Percentiles rank a stretch among this genome's conserved stretches.
These are phyloP conservation scores for Pluvialis apricaria DNA, from an alignment of 2,113 vertebrate species.

Conservation along the genomic window DNA sequence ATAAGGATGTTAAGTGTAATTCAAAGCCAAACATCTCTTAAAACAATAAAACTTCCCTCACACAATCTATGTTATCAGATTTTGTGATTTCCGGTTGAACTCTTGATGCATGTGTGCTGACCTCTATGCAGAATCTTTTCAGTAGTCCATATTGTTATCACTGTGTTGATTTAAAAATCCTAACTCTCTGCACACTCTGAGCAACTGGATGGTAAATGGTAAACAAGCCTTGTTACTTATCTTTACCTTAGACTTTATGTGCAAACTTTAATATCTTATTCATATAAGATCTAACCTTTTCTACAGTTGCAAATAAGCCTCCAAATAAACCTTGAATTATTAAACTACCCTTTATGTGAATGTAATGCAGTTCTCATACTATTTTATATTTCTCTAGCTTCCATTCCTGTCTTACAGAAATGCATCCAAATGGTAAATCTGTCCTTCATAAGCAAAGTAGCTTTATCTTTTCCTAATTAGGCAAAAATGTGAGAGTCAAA, in stretches of 20 bases:
- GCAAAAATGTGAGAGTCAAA: background rate
- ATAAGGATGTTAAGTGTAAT: background rate
- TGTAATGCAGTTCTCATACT: background rate
- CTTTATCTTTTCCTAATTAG: background rate
- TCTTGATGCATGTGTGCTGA: background rate
- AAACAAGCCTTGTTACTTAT: slow-evolving; percentile 39
- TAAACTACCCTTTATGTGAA: slow-evolving; percentile 43
- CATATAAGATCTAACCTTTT: slow-evolving; percentile 41
- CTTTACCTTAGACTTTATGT: slow-evolving; percentile 32
- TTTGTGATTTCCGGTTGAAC: background rate
- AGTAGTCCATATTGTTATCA: background rate
- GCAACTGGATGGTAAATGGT: background rate
- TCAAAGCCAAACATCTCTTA: background rate
- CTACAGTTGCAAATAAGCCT: slow-evolving; percentile 42
- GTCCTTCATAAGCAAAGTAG: background rate
- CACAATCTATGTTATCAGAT: background rate
- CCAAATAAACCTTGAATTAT: slow-evolving; percentile 56
- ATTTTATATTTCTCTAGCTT: background rate
- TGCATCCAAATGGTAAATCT: background rate
- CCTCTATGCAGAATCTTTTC: background rate
- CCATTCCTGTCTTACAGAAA: background rate
- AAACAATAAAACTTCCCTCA: slow-evolving; percentile 2
- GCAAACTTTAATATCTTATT: slow-evolving; percentile 51
- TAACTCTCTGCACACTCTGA: background rate
- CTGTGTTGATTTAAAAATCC: background rate